phyloP scores from a whole-genome alignment of 2,113 vertebrate genomes.

The Sterna hirundo region DNA sequence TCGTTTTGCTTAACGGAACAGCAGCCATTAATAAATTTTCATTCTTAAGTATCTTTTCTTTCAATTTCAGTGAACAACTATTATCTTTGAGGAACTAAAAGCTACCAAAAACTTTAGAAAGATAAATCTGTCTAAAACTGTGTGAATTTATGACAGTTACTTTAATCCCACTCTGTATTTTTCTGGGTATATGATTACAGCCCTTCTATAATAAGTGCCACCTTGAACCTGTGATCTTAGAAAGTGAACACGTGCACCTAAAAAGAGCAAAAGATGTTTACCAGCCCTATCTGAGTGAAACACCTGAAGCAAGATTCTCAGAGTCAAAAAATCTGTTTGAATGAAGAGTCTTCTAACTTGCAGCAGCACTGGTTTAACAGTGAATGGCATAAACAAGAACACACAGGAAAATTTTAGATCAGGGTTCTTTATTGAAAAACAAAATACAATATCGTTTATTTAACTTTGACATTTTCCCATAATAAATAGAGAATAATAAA shows the following conservation, averaged over 20 bases:
- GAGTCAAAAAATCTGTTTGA: neutral
- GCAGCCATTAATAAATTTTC: neutral
- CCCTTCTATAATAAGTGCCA: neutral
- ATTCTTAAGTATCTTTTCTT: neutral
- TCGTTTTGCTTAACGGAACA: neutral
- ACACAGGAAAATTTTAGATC: neutral
- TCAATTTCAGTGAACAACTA: neutral
- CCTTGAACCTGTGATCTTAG: neutral
- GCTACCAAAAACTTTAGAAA: neutral
- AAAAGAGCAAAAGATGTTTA: neutral
- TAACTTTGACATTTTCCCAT: neutral
- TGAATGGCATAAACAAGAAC: neutral
- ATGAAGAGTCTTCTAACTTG: neutral
- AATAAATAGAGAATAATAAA: neutral
- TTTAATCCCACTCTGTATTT: neutral
- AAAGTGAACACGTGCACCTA: neutral
- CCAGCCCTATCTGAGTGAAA: neutral
- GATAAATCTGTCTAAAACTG: neutral
- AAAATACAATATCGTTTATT: neutral
- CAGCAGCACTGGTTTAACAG: neutral
- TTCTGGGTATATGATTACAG: neutral
- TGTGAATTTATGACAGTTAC: neutral
- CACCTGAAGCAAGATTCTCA: neutral
- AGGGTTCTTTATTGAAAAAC: neutral
- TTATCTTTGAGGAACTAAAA: neutral